Evolutionary conservation across 2,113 vertebrate species (phyloP), one percentile per base, ranked within the genome.

Genomic region (Nothocercus nigrocapillus): DNA sequence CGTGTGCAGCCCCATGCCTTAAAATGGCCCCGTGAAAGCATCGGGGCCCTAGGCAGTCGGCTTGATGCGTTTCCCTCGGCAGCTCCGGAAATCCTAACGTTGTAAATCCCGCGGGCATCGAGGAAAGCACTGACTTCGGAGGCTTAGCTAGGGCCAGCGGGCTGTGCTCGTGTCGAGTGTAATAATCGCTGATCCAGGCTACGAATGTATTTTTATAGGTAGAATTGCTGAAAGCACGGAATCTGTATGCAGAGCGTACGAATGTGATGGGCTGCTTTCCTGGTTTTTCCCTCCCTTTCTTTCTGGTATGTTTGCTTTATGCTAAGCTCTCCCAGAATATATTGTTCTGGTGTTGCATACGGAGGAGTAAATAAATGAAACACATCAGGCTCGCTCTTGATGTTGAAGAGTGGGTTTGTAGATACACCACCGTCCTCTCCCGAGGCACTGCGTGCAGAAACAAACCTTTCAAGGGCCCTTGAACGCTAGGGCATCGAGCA

Each of bases 381-480:
- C 24, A 11, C 32, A 72, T 25, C 27, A 34, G 42, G 11, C 19
- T 88, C 24, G 19, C 47, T 70, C 14, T 28, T 61, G 51, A 27
- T 49, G 56, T 42, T 34, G 42, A 79, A 28, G n/a, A 70, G 12
- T 25, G 58, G 79, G 6, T 38, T 92, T 84, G 38, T 51, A 72
- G 77, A 19, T 78, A 47, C 19, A 45, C 25, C 20, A 0, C 45
- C 88, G 4, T 61, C 47, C 24, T 85, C 21, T 70, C 53, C 36
- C 42, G n/a, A 80, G 27, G 11, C 53, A 27, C n/a, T 85, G 28
- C 11, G 40, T 67, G 64, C 16, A 82, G 42, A 67, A 82, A 73
- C 42, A 91, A 88, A 66, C 8, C 45, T 67, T 77, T 78, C 21
- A 62, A 89, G 32, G 16, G 15, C n/a, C 70, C n/a, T 91, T 69